Percentiles rank a stretch among this genome's conserved stretches.
These are phyloP conservation scores for Caradrina clavipalpis DNA, from an alignment of 2,888 invertebrate genomes.

Conservation along the genomic window DNA sequence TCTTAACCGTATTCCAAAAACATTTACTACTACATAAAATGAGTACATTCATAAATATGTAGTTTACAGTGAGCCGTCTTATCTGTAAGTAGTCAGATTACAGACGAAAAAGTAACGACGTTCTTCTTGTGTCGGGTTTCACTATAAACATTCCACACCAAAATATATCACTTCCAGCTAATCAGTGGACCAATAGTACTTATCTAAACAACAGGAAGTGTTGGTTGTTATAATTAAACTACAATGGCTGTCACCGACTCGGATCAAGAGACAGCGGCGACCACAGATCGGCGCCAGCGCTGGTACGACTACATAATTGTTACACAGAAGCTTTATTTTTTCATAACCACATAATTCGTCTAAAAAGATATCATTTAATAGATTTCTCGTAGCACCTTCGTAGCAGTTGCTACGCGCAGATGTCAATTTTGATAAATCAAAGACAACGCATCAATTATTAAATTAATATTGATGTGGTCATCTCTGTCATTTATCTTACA, in stretches of 20 bases:
- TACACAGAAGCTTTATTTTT: constrained; percentile 34
- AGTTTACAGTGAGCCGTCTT: neutral
- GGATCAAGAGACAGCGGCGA: constrained; percentile 57
- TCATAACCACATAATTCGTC: neutral
- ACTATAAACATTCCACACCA: constrained; percentile 18
- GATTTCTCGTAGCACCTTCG: constrained; percentile 39
- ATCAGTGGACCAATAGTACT: constrained; percentile 45
- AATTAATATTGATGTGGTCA: neutral
- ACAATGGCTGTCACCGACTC: constrained; percentile 59
- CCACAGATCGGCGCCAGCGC: constrained; percentile 49
- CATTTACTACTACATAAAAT: too few relatives aligned
- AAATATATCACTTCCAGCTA: constrained; percentile 53
- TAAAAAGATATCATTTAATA: constrained; percentile 2
- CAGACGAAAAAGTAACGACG: constrained; percentile 7
- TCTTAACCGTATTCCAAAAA: constrained; percentile 9
- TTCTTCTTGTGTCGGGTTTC: constrained; percentile 9
- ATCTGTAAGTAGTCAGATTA: neutral
- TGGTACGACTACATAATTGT: neutral
- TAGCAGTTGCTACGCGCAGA: constrained; percentile 38
- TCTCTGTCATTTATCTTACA: neutral
- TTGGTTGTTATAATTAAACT: constrained; percentile 62
- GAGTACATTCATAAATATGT: neutral
- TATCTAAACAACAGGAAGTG: constrained; percentile 61
- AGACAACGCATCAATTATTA: neutral
- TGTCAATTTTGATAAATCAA: neutral